A percentile compares a stretch with the other conserved stretches of the same genome.
Conservation (phyloP, 2,888 invertebrate genomes). For the Caenorhabditis plicata region DNA sequence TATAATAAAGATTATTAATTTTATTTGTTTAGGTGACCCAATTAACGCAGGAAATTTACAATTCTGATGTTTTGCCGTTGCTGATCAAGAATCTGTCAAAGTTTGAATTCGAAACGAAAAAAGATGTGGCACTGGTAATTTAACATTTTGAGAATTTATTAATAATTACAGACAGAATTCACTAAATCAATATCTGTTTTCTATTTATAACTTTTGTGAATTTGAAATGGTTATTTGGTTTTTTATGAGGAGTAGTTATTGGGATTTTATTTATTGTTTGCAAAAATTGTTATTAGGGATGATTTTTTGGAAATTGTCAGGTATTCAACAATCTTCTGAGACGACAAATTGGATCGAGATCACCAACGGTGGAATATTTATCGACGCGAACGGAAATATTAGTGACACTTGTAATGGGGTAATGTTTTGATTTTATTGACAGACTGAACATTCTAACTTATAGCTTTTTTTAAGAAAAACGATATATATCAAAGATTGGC, state of each 20-base stretch:
- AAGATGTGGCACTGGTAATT: slow-evolving; percentile 89
- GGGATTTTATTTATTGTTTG: no score
- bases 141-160: no score
- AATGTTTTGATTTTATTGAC: slow-evolving; percentile 1
- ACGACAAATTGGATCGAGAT: slow-evolving; percentile 94
- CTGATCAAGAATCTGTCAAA: slow-evolving; percentile 81
- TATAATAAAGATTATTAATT: no score
- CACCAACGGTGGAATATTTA: slow-evolving; percentile 95
- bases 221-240: no score
- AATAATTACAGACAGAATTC: no score
- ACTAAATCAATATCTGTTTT: no score
- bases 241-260: no score
- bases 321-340: slow-evolving; percentile 96
- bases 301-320: slow-evolving; percentile 6
- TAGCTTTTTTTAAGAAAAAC: no score
- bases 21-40: slow-evolving; percentile 72
- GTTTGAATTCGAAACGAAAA: slow-evolving; percentile 86
- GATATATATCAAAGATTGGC: no score
- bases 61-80: slow-evolving; percentile 86
- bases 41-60: slow-evolving; percentile 95
- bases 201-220: no score
- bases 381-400: slow-evolving; percentile 95
- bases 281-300: no score
- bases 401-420: slow-evolving; percentile 55
- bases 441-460: no score